phyloP scores from a whole-genome alignment of 1,140 invertebrate species.

The Ditylenchus dipsaci region DNA sequence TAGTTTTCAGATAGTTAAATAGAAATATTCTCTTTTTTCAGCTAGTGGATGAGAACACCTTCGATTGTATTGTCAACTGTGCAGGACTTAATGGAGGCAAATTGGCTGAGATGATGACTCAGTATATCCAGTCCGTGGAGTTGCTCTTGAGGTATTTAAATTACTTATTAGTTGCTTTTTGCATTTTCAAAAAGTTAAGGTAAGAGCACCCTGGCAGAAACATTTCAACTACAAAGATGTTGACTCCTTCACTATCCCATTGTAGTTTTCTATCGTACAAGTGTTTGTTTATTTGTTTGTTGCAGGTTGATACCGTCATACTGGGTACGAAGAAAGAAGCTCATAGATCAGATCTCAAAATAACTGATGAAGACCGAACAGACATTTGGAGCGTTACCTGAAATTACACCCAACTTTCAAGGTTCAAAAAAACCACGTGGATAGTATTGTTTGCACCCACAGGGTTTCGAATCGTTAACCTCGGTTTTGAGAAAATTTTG shows the following conservation, averaged over 20 bases:
- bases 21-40: not conserved
- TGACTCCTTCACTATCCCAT: conserved; percentile 51
- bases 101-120: conserved; percentile 43
- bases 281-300: too few species aligned
- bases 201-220: conserved; percentile 17
- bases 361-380: conserved; percentile 64
- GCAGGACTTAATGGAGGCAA: conserved; percentile 47
- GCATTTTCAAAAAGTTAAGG: conserved; percentile 22
- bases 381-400: conserved; percentile 67
- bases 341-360: conserved; percentile 62
- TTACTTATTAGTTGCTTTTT: not conserved
- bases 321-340: conserved; percentile 1
- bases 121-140: conserved; percentile 47
- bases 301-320: not conserved
- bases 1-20: not conserved
- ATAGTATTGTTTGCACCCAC: too few species aligned
- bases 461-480: too few species aligned
- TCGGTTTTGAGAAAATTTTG: too few species aligned
- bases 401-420: conserved; percentile 66
- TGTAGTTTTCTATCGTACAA: not conserved
- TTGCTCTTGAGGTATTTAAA: conserved; percentile 37
- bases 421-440: too few species aligned
- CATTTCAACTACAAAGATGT: conserved; percentile 55
- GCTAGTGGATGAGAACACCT: conserved; percentile 33
- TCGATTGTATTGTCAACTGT: conserved; percentile 49